A percentile compares a stretch with the other conserved stretches of the same genome.
Evolutionary conservation across 2,888 invertebrate genomes (phyloP).

Genomic region (Itoplectis maculator): DNA sequence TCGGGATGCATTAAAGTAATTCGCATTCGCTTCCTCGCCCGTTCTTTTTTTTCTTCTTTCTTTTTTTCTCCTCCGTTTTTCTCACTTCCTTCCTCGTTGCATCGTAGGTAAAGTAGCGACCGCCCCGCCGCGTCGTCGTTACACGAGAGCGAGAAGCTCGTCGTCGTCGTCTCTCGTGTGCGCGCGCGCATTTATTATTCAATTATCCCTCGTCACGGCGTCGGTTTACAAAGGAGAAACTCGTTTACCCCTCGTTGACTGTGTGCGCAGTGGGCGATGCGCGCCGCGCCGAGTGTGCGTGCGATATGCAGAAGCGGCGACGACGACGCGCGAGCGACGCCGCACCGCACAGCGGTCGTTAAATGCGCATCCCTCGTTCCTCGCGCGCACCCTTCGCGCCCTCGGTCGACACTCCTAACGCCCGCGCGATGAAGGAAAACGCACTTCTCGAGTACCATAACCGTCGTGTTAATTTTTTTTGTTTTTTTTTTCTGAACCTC

Average conservation of each 20-base stretch:
- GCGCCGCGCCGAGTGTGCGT: conserved; percentile 21
- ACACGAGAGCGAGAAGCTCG: conserved; percentile 36
- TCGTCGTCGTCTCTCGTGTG: too few relatives aligned
- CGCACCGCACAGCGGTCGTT: conserved; percentile 47
- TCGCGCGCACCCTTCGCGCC: neutral
- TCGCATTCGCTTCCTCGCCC: conserved; percentile 20
- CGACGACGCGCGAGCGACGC: conserved; percentile 2
- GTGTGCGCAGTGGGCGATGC: conserved; percentile 23
- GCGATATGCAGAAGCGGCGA: conserved; percentile 31
- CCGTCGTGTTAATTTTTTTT: conserved; percentile 7
- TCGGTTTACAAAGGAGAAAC: conserved; percentile 67
- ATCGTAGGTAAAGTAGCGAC: neutral
- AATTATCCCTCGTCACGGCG: conserved; percentile 69
- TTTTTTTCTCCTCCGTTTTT: conserved; percentile 36
- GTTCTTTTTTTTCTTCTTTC: conserved; percentile 35
- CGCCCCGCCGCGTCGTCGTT: neutral
- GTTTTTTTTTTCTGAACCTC: too few relatives aligned
- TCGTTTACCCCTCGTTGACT: conserved; percentile 47
- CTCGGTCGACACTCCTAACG: too few relatives aligned
- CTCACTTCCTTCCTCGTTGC: conserved; percentile 2
- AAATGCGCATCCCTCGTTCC: conserved; percentile 32
- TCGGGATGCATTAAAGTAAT: conserved; percentile 58
- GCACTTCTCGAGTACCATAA: conserved; percentile 9
- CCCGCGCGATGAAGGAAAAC: conserved; percentile 9
- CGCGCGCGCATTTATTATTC: conserved; percentile 70